phyloP scores from a whole-genome alignment of 1,140 invertebrate genomes.

The Hirudo medicinalis region DNA sequence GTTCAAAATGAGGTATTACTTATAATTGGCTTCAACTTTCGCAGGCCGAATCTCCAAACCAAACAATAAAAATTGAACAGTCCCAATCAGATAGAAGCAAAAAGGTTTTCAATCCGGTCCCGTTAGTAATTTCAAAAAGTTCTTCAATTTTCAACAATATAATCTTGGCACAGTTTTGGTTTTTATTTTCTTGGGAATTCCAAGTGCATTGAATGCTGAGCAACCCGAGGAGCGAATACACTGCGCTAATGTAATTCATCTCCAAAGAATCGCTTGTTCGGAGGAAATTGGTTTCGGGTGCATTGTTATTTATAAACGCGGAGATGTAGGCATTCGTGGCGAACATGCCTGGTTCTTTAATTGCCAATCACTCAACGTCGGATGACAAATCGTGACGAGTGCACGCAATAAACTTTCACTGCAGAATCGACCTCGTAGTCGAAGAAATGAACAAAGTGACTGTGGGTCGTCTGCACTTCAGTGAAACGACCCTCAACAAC shows the following conservation, averaged over 20 bases:
- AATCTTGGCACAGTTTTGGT: no score
- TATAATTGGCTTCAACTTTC: slow-evolving; percentile 15
- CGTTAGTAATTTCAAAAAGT: slow-evolving; percentile 52
- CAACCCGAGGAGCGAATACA: background rate
- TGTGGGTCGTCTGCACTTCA: slow-evolving; percentile 89
- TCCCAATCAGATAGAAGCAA: slow-evolving; percentile 94
- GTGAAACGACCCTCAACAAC: slow-evolving; percentile 94
- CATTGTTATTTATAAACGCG: background rate
- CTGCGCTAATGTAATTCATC: slow-evolving; percentile 2
- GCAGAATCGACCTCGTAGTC: slow-evolving; percentile 61
- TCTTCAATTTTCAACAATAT: no score
- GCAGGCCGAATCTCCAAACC: slow-evolving; percentile 71
- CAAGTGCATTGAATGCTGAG: no score
- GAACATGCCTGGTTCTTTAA: no score
- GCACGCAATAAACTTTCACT: slow-evolving; percentile 8
- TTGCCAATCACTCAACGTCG: no score
- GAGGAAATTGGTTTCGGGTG: slow-evolving; percentile 15
- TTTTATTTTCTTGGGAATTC: no score
- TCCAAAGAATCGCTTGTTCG: slow-evolving; percentile 17
- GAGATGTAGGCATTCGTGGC: no score
- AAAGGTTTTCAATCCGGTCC: slow-evolving; percentile 87
- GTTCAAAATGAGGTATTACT: background rate
- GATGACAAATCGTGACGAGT: no score
- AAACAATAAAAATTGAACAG: slow-evolving; percentile 88
- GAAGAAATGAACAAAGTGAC: slow-evolving; percentile 55